These are phyloP conservation scores for Thunnus maccoyii DNA, from an alignment of 2,113 vertebrate species.

Conservation along the genomic window DNA sequence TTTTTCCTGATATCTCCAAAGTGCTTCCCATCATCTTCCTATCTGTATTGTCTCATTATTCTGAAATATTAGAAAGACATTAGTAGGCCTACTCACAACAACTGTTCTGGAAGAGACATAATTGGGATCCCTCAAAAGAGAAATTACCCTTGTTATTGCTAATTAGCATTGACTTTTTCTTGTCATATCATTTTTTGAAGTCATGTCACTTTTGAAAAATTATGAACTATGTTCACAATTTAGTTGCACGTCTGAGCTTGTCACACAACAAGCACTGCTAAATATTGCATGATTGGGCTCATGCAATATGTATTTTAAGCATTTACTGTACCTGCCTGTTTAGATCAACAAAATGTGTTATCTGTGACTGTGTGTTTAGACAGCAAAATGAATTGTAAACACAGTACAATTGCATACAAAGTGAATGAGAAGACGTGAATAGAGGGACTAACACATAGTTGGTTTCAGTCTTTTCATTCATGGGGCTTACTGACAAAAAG, in stretches of 20 bases:
- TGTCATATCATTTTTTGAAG: slow-evolving; percentile 12
- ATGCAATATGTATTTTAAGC: no score
- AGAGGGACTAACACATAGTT: no score
- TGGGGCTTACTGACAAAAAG: no score
- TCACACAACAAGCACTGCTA: neutral
- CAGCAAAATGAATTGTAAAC: no score
- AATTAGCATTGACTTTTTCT: slow-evolving; percentile 25
- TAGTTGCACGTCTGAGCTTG: neutral
- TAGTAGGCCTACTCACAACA: neutral
- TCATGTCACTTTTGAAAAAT: slow-evolving; percentile 41
- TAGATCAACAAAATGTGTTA: no score
- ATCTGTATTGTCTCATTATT: slow-evolving; percentile 10
- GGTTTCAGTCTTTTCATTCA: no score
- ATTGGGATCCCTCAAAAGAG: slow-evolving; percentile 21
- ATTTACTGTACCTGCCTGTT: no score
- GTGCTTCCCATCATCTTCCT: neutral
- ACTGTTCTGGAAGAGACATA: neutral
- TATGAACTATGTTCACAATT: slow-evolving; percentile 24
- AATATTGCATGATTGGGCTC: no score
- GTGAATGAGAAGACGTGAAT: no score
- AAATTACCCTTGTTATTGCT: slow-evolving; percentile 12
- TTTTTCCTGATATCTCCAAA: slow-evolving; percentile 6
- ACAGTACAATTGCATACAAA: no score
- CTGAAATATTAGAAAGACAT: neutral
- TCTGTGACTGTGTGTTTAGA: no score